These are phyloP conservation scores for Conistra vaccinii DNA, from an alignment of 2,888 invertebrate genomes.

Conservation along the genomic window DNA sequence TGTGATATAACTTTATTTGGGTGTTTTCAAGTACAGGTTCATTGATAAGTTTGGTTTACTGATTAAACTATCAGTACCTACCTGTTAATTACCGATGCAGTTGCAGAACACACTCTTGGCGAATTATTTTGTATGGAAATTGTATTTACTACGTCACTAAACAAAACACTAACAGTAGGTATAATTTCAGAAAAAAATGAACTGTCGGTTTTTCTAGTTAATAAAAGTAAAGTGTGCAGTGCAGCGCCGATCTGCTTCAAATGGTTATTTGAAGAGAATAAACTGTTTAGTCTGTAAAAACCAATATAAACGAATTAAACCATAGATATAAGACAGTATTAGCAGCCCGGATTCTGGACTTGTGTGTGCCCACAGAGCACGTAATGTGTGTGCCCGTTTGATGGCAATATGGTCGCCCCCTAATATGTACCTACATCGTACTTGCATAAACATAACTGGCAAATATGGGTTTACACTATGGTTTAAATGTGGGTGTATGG, in stretches of 20 bases:
- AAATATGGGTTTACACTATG: no score
- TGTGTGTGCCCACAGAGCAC: no score
- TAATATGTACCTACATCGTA: neutral
- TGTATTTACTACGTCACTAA: neutral
- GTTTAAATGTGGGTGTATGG: neutral
- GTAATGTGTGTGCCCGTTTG: neutral
- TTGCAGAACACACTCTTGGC: neutral
- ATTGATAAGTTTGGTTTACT: conserved; percentile 11
- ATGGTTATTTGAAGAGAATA: neutral
- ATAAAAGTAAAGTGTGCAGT: neutral
- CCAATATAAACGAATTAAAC: neutral
- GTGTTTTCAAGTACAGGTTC: conserved; percentile 26
- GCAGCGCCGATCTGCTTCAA: neutral
- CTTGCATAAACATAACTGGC: neutral
- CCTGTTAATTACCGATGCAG: conserved; percentile 2
- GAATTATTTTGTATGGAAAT: conserved; percentile 4
- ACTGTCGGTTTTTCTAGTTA: neutral
- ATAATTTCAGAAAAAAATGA: neutral
- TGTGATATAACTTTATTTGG: conserved; percentile 24
- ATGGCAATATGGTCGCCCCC: neutral
- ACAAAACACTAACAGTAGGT: neutral
- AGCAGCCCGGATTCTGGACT: neutral
- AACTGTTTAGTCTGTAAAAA: neutral
- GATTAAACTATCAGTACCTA: conserved; percentile 15
- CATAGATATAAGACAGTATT: no score